phyloP scores from a whole-genome alignment of 2,888 invertebrate genomes.

The Caenorhabditis drosophilae region DNA sequence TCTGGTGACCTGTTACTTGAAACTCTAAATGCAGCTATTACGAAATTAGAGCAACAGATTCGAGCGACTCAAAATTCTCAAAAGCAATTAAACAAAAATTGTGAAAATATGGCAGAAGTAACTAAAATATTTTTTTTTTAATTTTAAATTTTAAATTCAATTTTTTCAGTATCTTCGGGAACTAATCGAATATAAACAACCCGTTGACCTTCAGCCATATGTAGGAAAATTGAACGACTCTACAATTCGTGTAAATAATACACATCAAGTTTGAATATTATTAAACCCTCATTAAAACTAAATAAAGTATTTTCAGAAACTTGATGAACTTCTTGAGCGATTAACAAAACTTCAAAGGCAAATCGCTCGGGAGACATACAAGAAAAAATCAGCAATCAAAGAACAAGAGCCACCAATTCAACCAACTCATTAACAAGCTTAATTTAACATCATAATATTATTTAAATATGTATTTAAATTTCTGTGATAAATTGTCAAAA shows the following conservation, averaged over 20 bases:
- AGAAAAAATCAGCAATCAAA: slow-evolving; percentile 30
- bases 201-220: slow-evolving; percentile 39
- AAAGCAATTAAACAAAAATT: slow-evolving; percentile 23
- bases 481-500: no score
- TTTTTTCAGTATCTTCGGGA: slow-evolving; percentile 45
- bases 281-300: neutral
- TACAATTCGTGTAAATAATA: slow-evolving; percentile 34
- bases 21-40: slow-evolving; percentile 26
- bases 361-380: slow-evolving; percentile 51
- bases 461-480: no score
- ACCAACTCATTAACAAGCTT: slow-evolving; percentile 22
- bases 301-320: slow-evolving; percentile 14
- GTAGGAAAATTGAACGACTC: slow-evolving; percentile 43
- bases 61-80: slow-evolving; percentile 29
- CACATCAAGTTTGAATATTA: slow-evolving; percentile 23
- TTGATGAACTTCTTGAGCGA: slow-evolving; percentile 39
- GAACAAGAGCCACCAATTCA: slow-evolving; percentile 33
- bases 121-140: neutral
- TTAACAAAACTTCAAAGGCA: slow-evolving; percentile 46
- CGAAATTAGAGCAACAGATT: slow-evolving; percentile 32
- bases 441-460: no score
- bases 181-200: slow-evolving; percentile 39
- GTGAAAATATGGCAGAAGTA: slow-evolving; percentile 36
- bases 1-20: slow-evolving; percentile 37
- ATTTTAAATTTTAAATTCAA: neutral